phyloP scores from a whole-genome alignment of 2,797 vertebrate genomes.

The Tokudaia tokunoshimensis region DNA sequence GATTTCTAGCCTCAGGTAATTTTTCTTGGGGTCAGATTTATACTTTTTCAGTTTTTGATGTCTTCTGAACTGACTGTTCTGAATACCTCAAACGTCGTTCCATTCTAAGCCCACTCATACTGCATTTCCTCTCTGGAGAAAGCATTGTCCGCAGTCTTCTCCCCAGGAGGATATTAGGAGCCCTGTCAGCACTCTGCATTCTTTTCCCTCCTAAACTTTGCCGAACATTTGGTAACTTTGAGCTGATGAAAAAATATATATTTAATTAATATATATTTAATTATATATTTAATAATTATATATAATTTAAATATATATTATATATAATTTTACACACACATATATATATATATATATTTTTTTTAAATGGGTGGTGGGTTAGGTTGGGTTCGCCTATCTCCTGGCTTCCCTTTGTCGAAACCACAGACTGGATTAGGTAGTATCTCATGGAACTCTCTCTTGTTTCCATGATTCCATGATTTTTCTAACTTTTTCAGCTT shows the following conservation, averaged over 20 bases:
- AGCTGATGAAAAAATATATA: not conserved
- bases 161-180: not conserved
- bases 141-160: not conserved
- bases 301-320: too few relatives aligned
- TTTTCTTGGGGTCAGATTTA: conserved; percentile 41
- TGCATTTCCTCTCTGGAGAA: conserved; percentile 10
- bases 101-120: not conserved
- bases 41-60: not conserved
- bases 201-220: not conserved
- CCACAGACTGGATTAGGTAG: not conserved
- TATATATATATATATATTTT: not conserved
- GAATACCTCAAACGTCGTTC: not conserved
- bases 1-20: conserved; percentile 43
- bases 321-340: too few relatives aligned
- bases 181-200: not conserved
- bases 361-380: conserved; percentile 1
- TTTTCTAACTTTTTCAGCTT: conserved; percentile 17
- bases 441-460: not conserved
- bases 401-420: conserved; percentile 15
- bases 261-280: too few relatives aligned
- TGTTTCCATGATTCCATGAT: not conserved
- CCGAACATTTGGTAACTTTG: conserved; percentile 15
- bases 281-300: too few relatives aligned
- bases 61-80: conserved; percentile 14
- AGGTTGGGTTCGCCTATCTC: not conserved